phyloP scores from a whole-genome alignment of 2,888 invertebrate species.

The Ochlodes sylvanus region DNA sequence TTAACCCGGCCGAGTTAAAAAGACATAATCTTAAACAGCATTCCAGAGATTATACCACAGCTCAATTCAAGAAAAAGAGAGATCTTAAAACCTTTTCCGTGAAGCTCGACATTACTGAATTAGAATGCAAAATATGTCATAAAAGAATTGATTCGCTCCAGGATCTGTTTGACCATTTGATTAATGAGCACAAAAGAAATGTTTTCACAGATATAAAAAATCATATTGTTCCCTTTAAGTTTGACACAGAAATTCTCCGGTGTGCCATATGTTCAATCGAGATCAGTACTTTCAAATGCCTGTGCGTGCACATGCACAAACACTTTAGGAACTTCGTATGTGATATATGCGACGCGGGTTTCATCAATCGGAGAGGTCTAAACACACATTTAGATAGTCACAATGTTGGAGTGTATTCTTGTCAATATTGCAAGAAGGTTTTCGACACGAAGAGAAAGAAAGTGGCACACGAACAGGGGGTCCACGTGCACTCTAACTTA shows the following conservation, averaged over 20 bases:
- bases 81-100: slow-evolving; percentile 47
- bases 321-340: slow-evolving; percentile 54
- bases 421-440: slow-evolving; percentile 68
- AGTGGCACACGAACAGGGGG: slow-evolving; percentile 53
- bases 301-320: slow-evolving; percentile 55
- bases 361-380: slow-evolving; percentile 46
- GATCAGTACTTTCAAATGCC: slow-evolving; percentile 50
- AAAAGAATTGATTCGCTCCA: slow-evolving; percentile 33
- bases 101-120: slow-evolving; percentile 54
- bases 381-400: slow-evolving; percentile 49
- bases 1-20: slow-evolving; percentile 50
- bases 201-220: slow-evolving; percentile 44
- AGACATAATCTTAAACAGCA: slow-evolving; percentile 51
- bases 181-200: slow-evolving; percentile 42
- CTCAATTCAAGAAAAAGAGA: slow-evolving; percentile 41
- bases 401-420: slow-evolving; percentile 60
- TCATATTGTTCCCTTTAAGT: slow-evolving; percentile 54
- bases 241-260: slow-evolving; percentile 44
- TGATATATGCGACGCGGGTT: slow-evolving; percentile 52
- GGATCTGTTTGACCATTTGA: slow-evolving; percentile 44
- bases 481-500: slow-evolving; percentile 58
- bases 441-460: slow-evolving; percentile 58
- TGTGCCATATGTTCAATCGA: slow-evolving; percentile 47
- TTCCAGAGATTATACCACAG: slow-evolving; percentile 40
- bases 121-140: slow-evolving; percentile 52